Percentiles rank a stretch among this genome's conserved stretches.
Conservation (phyloP, 2,888 invertebrate species). For the Diaprepes abbreviatus region DNA sequence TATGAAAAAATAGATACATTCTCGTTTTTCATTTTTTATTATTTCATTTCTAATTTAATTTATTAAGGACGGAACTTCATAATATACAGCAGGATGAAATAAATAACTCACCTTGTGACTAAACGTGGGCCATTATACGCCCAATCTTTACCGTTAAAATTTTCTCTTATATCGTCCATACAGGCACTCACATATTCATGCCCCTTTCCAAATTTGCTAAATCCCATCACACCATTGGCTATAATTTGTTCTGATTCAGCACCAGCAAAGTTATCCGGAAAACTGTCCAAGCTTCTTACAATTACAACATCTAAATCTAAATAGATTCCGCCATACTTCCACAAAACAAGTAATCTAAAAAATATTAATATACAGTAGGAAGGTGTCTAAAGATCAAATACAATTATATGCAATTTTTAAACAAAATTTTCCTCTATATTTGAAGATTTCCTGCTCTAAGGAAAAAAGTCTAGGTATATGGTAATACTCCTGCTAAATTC, state of each 20-base stretch:
- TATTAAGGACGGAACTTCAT: too few species aligned
- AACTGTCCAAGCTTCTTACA: slow-evolving; percentile 71
- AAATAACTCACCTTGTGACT: slow-evolving; percentile 73
- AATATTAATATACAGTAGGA: too few species aligned
- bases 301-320: slow-evolving; percentile 82
- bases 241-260: slow-evolving; percentile 73
- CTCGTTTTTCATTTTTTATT: too few species aligned
- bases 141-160: slow-evolving; percentile 73
- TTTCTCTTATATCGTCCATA: slow-evolving; percentile 70
- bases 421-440: too few species aligned
- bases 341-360: slow-evolving; percentile 75
- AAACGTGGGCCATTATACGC: slow-evolving; percentile 77
- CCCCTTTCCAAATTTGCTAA: slow-evolving; percentile 70
- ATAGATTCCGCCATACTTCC: slow-evolving; percentile 84
- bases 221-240: slow-evolving; percentile 78
- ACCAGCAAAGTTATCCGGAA: slow-evolving; percentile 75
- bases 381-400: too few species aligned
- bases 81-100: too few species aligned
- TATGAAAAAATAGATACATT: too few species aligned
- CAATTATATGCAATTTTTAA: too few species aligned
- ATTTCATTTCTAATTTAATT: too few species aligned
- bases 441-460: too few species aligned
- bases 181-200: slow-evolving; percentile 73
- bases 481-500: too few species aligned
- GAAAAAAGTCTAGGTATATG: too few species aligned